A percentile compares a stretch with the other conserved stretches of the same genome.
phyloP scores from a whole-genome alignment of 2,888 invertebrate genomes.

The Sarcophaga carnaria region DNA sequence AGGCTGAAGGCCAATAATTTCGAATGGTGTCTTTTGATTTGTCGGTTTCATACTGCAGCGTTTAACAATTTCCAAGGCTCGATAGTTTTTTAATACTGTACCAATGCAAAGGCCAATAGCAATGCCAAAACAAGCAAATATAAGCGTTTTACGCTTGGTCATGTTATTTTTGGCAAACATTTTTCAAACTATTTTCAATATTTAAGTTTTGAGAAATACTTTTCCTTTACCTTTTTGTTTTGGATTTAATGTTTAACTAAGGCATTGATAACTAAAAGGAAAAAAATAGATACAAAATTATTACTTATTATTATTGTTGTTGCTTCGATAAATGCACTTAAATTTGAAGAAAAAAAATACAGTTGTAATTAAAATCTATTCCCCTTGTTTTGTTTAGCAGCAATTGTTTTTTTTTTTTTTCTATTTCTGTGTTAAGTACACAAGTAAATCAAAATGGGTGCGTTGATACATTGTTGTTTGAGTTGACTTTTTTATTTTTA shows the following conservation, averaged over 20 bases:
- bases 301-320: too few species aligned
- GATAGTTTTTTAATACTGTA: conserved; percentile 81
- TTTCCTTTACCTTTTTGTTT: too few species aligned
- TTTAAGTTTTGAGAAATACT: not conserved
- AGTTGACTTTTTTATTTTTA: too few species aligned
- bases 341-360: not conserved
- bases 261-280: conserved; percentile 40
- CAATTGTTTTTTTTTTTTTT: not conserved
- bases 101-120: conserved; percentile 81
- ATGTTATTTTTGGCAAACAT: conserved; percentile 81
- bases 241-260: not conserved
- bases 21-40: conserved; percentile 77
- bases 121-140: conserved; percentile 81
- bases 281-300: not conserved
- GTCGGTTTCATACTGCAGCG: conserved; percentile 78
- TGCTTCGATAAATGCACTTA: not conserved
- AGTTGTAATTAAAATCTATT: conserved; percentile 13
- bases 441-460: conserved; percentile 33
- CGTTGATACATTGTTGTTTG: conserved; percentile 8
- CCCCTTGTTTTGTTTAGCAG: not conserved
- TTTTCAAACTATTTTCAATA: conserved; percentile 69
- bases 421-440: not conserved
- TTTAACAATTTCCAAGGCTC: conserved; percentile 81
- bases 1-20: conserved; percentile 78
- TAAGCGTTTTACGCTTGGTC: conserved; percentile 80